These are phyloP conservation scores for Cinclus cinclus DNA, from an alignment of 2,113 vertebrate species.

Conservation along the genomic window DNA sequence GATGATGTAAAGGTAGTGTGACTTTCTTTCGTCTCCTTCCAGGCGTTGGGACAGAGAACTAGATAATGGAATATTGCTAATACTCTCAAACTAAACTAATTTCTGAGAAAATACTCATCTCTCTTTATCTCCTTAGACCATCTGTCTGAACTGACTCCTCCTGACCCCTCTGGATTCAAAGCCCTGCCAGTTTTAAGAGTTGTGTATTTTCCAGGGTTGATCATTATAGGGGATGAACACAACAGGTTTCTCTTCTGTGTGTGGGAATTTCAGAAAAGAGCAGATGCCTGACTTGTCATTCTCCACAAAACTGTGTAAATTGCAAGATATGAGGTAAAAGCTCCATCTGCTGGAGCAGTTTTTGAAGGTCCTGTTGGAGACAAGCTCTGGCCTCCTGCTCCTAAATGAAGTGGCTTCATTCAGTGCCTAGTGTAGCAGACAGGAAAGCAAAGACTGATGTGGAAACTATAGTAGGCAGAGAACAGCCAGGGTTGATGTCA, in stretches of 20 bases:
- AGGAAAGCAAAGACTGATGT: neutral
- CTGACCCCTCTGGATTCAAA: neutral
- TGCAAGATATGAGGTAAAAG: conserved; percentile 43
- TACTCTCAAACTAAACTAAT: neutral
- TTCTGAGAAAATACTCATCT: neutral
- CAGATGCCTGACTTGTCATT: neutral
- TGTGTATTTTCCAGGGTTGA: neutral
- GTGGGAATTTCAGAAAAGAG: neutral
- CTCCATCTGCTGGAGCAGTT: conserved; percentile 61
- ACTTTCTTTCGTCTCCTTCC: neutral
- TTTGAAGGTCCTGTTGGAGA: conserved; percentile 22
- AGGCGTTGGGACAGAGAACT: neutral
- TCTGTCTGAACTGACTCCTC: neutral
- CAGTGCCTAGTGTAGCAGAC: neutral
- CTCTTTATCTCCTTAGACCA: neutral
- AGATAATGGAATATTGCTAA: neutral
- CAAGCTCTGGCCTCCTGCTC: neutral
- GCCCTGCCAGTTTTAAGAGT: neutral
- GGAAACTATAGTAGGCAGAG: neutral
- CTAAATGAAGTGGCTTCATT: neutral
- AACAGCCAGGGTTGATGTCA: neutral
- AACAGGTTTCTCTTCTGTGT: neutral
- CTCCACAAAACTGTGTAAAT: neutral
- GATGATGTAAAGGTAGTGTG: neutral
- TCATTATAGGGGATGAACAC: neutral